Evolutionary conservation across 2,888 invertebrate genomes (phyloP).

Genomic region (Stictocephala bisonia): DNA sequence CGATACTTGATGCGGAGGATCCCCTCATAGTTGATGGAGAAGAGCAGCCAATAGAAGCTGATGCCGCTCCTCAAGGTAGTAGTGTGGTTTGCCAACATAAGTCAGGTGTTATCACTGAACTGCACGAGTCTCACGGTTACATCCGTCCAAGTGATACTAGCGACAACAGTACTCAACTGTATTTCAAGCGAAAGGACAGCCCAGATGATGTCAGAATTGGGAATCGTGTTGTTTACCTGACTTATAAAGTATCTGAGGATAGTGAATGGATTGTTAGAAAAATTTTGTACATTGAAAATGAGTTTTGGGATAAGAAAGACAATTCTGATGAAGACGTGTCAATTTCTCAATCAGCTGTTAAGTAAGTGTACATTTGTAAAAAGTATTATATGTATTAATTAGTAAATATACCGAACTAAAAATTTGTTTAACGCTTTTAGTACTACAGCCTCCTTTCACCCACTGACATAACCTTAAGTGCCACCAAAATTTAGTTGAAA

Average conservation of each 20-base stretch:
- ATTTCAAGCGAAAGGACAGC: slow-evolving; percentile 66
- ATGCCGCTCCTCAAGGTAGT: neutral
- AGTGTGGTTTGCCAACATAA: slow-evolving; percentile 46
- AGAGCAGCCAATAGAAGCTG: neutral
- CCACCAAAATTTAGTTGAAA: no score
- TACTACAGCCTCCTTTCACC: no score
- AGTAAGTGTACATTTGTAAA: no score
- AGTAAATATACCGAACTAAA: no score
- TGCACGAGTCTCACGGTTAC: slow-evolving; percentile 66
- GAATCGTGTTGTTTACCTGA: slow-evolving; percentile 70
- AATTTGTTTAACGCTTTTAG: no score
- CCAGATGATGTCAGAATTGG: slow-evolving; percentile 66
- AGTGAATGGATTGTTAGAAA: slow-evolving; percentile 69
- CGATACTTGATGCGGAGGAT: slow-evolving; percentile 18
- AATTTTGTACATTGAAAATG: slow-evolving; percentile 69
- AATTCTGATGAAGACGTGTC: neutral
- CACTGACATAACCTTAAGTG: no score
- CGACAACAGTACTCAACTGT: slow-evolving; percentile 47
- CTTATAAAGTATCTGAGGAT: slow-evolving; percentile 65
- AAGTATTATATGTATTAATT: no score
- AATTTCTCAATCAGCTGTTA: neutral
- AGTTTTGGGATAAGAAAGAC: slow-evolving; percentile 66
- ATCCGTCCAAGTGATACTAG: neutral
- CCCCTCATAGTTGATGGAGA: no score
- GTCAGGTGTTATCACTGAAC: slow-evolving; percentile 72